Evolutionary conservation across 2,113 vertebrate species (phyloP), one percentile per base, ranked within the genome.

Genomic region (Platysternon megacephalum): DNA sequence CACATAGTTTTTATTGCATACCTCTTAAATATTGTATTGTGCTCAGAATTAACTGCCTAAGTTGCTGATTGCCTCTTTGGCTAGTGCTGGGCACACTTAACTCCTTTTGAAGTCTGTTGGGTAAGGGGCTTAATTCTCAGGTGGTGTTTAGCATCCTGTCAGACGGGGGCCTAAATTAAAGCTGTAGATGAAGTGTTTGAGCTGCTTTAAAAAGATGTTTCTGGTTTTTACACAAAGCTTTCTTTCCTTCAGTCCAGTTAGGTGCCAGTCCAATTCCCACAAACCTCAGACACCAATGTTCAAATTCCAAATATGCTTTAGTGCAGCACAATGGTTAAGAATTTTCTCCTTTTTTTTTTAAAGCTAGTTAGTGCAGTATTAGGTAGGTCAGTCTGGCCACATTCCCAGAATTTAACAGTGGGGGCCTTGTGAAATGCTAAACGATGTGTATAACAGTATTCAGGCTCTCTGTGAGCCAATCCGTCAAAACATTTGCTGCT

Each of bases 351-450:
- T 16, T 19, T 10, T 14, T 24, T 26, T n/a, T 44, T 91, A 72
- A 95, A 82, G 82, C 97, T 97, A 98, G 97, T 98, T 98, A 95
- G 96, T 97, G 91, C 95, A 96, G 98, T 96, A 96, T 98, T 98
- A 98, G 98, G 98, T 98, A 99, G 97, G 97, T 97, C 96, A 92
- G 92, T 96, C 97, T 99, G 99, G 99, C 98, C 51, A 81, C 58
- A 80, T 98, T 98, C 99, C 99, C 98, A 98, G 98, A 98, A 98
- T 98, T 97, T 98, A 99, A 99, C 98, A 99, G 98, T 99, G 98
- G 98, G 97, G 97, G 98, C 98, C 98, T 99, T 99, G 98, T 99
- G 98, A 98, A 99, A 99, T 98, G 98, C 98, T 98, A 99, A 99
- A 98, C 94, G 98, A 98, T 98, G 98, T 99, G 98, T 98, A 98